These are phyloP conservation scores for Clarias batrachus DNA, from an alignment of 2,113 vertebrate genomes.

Conservation along the genomic window DNA sequence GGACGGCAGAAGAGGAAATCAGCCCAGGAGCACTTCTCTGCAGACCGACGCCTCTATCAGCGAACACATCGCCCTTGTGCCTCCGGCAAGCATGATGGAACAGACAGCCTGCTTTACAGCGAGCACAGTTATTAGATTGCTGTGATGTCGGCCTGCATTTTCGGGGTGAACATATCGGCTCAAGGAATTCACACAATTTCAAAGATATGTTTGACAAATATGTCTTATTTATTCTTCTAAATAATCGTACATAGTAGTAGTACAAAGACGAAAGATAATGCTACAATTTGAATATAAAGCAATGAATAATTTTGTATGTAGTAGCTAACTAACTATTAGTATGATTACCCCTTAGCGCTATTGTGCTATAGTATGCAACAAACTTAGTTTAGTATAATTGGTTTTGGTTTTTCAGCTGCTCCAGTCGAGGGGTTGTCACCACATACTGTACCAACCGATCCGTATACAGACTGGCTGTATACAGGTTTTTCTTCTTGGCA, in stretches of 20 bases:
- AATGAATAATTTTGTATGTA: neutral
- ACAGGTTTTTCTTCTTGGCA: too few relatives aligned
- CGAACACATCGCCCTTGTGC: neutral
- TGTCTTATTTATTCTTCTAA: neutral
- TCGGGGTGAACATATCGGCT: neutral
- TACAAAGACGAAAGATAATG: neutral
- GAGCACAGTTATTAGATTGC: neutral
- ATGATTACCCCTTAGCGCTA: neutral
- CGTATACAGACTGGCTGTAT: too few relatives aligned
- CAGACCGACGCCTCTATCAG: slow-evolving; percentile 4
- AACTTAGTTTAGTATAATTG: neutral
- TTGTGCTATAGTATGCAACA: neutral
- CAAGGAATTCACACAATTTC: slow-evolving; percentile 2
- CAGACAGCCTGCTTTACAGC: neutral
- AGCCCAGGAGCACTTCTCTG: neutral
- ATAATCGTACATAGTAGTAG: neutral
- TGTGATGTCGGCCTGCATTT: slow-evolving; percentile 1
- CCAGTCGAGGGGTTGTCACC: too few relatives aligned
- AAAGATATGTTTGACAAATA: neutral
- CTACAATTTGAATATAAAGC: neutral
- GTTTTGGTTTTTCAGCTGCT: too few relatives aligned
- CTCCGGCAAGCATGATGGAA: neutral
- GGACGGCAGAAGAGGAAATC: slow-evolving; percentile 1
- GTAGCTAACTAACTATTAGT: neutral
- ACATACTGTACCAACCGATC: too few relatives aligned